Percentiles rank a stretch among this genome's conserved stretches.
These are phyloP conservation scores for Atherinosoma microstoma DNA, from an alignment of 2,797 vertebrate species.

Conservation along the genomic window DNA sequence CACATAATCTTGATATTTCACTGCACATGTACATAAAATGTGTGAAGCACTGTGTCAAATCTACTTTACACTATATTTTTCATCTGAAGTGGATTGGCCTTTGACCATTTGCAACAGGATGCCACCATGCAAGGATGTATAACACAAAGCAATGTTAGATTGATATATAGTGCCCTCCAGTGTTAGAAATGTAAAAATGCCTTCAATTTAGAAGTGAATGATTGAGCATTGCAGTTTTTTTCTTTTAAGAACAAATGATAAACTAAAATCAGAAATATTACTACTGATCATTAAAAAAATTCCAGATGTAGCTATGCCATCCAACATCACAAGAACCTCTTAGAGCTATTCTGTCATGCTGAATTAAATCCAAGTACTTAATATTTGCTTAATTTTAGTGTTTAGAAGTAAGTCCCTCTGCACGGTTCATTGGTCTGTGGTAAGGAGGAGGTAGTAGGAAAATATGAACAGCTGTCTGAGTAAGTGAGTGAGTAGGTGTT, in stretches of 20 bases:
- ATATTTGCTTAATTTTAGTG: background rate
- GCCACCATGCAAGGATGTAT: background rate
- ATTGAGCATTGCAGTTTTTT: background rate
- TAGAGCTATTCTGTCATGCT: too few species aligned
- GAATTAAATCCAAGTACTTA: background rate
- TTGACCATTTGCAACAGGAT: background rate
- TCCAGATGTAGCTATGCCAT: too few species aligned
- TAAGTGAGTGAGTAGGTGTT: slow-evolving; percentile 8
- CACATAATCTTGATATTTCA: background rate
- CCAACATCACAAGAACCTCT: too few species aligned
- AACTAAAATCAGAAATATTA: background rate
- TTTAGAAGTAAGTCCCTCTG: background rate
- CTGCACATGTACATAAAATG: background rate
- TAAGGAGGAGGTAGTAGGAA: background rate
- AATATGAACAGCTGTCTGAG: background rate
- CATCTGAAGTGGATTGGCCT: background rate
- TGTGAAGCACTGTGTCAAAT: background rate
- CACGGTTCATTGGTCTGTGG: background rate
- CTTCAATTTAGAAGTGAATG: background rate
- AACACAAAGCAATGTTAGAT: slow-evolving; percentile 6
- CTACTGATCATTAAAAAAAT: background rate
- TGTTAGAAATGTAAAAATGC: slow-evolving; percentile 44
- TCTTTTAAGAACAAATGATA: background rate
- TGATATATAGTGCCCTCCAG: slow-evolving; percentile 61
- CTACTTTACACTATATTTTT: background rate